Base-by-base conservation (phyloP, 2,888 invertebrate genomes). In the Nebria salina region DNA sequence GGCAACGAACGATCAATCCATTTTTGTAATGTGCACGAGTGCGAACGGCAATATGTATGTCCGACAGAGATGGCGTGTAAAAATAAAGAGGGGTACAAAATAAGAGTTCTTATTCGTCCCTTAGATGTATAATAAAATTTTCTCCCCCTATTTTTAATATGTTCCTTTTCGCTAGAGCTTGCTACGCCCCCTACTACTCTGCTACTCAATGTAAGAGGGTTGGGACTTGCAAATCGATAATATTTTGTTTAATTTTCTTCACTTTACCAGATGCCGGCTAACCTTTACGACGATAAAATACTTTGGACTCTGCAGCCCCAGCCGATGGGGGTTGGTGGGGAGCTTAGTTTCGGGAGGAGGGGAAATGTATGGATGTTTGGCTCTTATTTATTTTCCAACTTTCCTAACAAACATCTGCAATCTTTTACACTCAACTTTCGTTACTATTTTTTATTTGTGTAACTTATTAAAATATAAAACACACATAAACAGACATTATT, bases 61-160 rank as follows among this genome's bases (percentile, higher is more conserved):
- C 64, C 43, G 75, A 80, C n/a, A 80, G 80, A 80, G 80, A 80
- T 70, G 75, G 11, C 2, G 54, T 13, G 54, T 75, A n/a, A 70
- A 70, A 80, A 80, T 75, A 80, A 75, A 80, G 80, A 80, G 80
- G 80, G 80, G 80, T 72, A 75, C 54, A 72, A 79, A 81, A 81
- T 81, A 81, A 81, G 81, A 81, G 81, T 81, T 81, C 81, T 81
- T 81, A 81, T 81, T 81, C 81, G 81, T 81, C 76, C 81, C 75
- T 81, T 72, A 81, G 81, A 81, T 76, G 76, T 76, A 81, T 81
- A 81, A 81, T 81, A 81, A 81, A 81, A 81, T 81, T 75, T 80
- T 81, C 81, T 76, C 72, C 81, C 76, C 72, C 76, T 76, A n/a
- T 81, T 81, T 81, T 81, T 81, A 76, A 80, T 80, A 80, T 78